Base-by-base conservation (phyloP, 2,888 invertebrate species). In the Troglohyphantes excavatus region DNA sequence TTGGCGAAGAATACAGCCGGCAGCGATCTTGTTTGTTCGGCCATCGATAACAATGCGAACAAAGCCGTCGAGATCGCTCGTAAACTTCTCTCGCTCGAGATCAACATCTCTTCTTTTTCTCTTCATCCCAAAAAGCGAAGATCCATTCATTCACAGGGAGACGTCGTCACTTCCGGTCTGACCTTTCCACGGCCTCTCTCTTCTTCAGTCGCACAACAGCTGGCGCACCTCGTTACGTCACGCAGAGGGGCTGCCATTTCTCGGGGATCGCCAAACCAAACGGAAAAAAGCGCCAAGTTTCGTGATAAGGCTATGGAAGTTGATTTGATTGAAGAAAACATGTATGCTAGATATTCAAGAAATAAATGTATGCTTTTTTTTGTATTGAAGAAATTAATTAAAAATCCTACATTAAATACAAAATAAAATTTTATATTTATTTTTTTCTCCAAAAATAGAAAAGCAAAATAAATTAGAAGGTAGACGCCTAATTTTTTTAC, bases 111-210 rank as follows among this genome's bases (percentile, higher is more conserved):
- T 73, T 72, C 67, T 53, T 39, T 39, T 39, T 39, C 39, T 39
- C 39, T 39, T 53, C 17, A 5, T 53, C 33, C 33, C 68, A n/a
- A n/a, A n/a, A 67, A 76, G 76, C 67, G 76, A 76, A 53, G 53
- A 63, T 26, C 78, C 59, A 76, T 76, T 85, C 68, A 68, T 68
- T 59, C 53, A 46, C 29, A 43, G 27, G 43, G 39, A 43, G 26
- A 19, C 72, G 72, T 87, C 86, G 86, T 87, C 86, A 87, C 86
- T 87, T 87, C 86, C 86, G 86, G 86, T 87, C 86, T 87, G 86
- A 87, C 86, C 86, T 87, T 79, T 87, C 86, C 86, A 87, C 86
- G 86, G 86, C 86, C 86, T 79, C 86, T 79, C 33, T n/a, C 9
- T 11, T 7, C 39, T 39, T 46, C 59, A 67, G 65, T 70, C 85